phyloP scores from a whole-genome alignment of 2,888 invertebrate species.

The Eilema griseolum region DNA sequence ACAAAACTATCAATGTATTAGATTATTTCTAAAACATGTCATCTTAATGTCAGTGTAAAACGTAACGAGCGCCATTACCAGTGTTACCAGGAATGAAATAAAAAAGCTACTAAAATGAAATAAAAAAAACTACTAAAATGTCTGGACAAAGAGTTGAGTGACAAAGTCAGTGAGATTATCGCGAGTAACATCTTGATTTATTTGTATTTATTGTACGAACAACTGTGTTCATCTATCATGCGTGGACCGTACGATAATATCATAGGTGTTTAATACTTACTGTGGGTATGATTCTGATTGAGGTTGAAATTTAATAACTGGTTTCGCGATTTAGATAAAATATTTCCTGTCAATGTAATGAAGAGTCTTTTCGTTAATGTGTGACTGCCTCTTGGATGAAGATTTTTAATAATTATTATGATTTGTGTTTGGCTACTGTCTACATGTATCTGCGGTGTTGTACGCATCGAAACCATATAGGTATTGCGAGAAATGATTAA shows the following conservation, averaged over 20 bases:
- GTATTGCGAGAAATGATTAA: too few relatives aligned
- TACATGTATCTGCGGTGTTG: neutral
- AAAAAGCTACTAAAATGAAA: constrained; percentile 58
- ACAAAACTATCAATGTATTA: constrained; percentile 25
- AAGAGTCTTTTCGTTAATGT: constrained; percentile 26
- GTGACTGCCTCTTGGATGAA: neutral
- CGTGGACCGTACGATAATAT: constrained; percentile 62
- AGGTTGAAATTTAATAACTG: constrained; percentile 35
- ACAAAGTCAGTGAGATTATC: constrained; percentile 74
- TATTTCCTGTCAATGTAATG: constrained; percentile 34
- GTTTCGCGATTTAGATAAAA: constrained; percentile 48
- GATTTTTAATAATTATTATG: neutral
- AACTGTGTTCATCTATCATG: constrained; percentile 74
- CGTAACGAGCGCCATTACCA: constrained; percentile 65
- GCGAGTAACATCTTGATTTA: constrained; percentile 71
- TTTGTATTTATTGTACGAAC: constrained; percentile 69
- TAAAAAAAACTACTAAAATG: constrained; percentile 57
- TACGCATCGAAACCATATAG: neutral
- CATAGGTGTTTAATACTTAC: constrained; percentile 58
- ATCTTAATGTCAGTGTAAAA: constrained; percentile 67
- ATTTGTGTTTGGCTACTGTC: neutral
- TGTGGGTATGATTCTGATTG: constrained; percentile 51
- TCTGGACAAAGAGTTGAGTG: constrained; percentile 69
- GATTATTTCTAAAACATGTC: constrained; percentile 58
- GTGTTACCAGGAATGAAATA: constrained; percentile 61